Evolutionary conservation across 2,888 invertebrate genomes (phyloP).

Genomic region (Cantharis flavilabris): DNA sequence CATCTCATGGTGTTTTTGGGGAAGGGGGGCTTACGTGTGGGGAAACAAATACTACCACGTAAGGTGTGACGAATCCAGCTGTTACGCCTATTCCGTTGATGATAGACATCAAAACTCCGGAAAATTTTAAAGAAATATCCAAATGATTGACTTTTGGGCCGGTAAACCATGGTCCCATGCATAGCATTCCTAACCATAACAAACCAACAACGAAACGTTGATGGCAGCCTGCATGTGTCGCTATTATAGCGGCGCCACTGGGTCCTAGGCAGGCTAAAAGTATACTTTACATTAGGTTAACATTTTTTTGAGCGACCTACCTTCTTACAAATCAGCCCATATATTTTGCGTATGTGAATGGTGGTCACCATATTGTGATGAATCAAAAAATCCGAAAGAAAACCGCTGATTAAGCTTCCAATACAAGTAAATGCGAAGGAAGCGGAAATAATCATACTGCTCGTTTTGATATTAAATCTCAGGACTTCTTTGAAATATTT

Average conservation of each 20-base stretch:
- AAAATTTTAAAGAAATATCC: slow-evolving; percentile 65
- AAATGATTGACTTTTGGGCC: slow-evolving; percentile 67
- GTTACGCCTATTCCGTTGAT: slow-evolving; percentile 64
- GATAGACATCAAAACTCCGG: slow-evolving; percentile 65
- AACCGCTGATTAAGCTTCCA: slow-evolving; percentile 64
- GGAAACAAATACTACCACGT: slow-evolving; percentile 53
- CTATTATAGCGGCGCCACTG: neutral
- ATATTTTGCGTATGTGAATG: slow-evolving; percentile 64
- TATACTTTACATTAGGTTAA: neutral
- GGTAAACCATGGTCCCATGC: slow-evolving; percentile 69
- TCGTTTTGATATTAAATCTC: slow-evolving; percentile 65
- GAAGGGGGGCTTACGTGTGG: neutral
- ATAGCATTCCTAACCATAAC: neutral
- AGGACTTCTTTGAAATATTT: slow-evolving; percentile 64
- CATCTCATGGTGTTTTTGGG: too few species aligned
- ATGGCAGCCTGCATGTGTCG: neutral
- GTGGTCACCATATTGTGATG: slow-evolving; percentile 60
- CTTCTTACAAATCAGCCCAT: slow-evolving; percentile 68
- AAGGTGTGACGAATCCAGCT: slow-evolving; percentile 60
- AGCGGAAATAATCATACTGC: slow-evolving; percentile 64
- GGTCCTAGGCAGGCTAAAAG: neutral
- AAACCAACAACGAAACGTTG: neutral
- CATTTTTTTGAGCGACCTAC: neutral
- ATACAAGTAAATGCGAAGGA: slow-evolving; percentile 70
- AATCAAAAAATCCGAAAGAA: slow-evolving; percentile 69